A percentile compares a stretch with the other conserved stretches of the same genome.
These are phyloP conservation scores for Drosophila robusta DNA, from an alignment of 2,888 invertebrate species.

Conservation along the genomic window DNA sequence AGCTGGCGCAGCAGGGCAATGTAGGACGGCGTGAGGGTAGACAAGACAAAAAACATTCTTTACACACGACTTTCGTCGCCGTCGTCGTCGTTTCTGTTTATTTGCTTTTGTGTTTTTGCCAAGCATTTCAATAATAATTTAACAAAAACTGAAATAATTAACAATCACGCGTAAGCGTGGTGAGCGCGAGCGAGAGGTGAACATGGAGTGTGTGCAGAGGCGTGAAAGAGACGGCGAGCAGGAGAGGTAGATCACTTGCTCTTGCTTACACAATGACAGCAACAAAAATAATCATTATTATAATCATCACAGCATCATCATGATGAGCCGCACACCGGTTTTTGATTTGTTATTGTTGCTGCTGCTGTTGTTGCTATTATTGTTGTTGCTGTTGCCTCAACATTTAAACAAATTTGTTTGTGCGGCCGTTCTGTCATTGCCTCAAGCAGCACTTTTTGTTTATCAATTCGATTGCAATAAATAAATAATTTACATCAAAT, in stretches of 20 bases:
- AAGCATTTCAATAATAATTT: conserved; percentile 74
- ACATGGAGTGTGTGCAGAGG: neutral
- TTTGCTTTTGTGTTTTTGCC: conserved; percentile 60
- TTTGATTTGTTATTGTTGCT: conserved; percentile 32
- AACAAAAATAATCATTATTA: conserved; percentile 16
- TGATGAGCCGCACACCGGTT: conserved; percentile 60
- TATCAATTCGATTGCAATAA: conserved; percentile 25
- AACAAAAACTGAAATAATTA: conserved; percentile 77
- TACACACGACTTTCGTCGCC: conserved; percentile 61
- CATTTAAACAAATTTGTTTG: conserved; percentile 46
- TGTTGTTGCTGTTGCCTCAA: conserved; percentile 26
- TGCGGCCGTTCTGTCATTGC: conserved; percentile 6
- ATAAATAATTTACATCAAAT: conserved; percentile 8
- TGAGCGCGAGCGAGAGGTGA: conserved; percentile 12
- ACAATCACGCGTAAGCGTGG: conserved; percentile 52
- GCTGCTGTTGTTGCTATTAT: conserved; percentile 35
- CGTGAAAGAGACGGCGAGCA: conserved; percentile 5
- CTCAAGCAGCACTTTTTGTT: too few relatives aligned
- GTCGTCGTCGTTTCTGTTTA: conserved; percentile 39
- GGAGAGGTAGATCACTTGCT: conserved; percentile 28
- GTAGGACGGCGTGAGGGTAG: conserved; percentile 17
- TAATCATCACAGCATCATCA: conserved; percentile 18
- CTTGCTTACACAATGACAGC: conserved; percentile 28
- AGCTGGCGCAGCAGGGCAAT: conserved; percentile 3
- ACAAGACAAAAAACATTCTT: conserved; percentile 62